A percentile compares a stretch with the other conserved stretches of the same genome.
Evolutionary conservation across 2,113 vertebrate species (phyloP).

Genomic region (Malurus melanocephalus): DNA sequence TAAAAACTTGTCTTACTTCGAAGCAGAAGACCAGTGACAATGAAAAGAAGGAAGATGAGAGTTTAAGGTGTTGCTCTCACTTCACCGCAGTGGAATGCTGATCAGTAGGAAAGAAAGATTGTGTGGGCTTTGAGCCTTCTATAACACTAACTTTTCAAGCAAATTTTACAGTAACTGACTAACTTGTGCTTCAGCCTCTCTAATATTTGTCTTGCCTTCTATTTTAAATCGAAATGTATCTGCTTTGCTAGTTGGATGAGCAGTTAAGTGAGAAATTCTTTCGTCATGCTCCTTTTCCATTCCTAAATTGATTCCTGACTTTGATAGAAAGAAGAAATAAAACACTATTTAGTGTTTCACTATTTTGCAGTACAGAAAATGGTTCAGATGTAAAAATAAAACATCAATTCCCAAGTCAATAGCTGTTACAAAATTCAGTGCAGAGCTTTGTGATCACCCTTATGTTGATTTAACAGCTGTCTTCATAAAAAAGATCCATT

Average conservation of each 20-base stretch:
- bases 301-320: neutral
- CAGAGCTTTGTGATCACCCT: neutral
- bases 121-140: neutral
- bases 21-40: neutral
- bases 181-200: neutral
- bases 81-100: neutral
- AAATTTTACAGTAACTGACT: neutral
- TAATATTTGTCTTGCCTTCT: neutral
- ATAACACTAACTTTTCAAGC: neutral
- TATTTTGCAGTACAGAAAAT: neutral
- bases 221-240: neutral
- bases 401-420: neutral
- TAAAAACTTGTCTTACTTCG: neutral
- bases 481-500: neutral
- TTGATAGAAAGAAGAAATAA: neutral
- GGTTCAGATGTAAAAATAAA: neutral
- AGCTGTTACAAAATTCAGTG: neutral
- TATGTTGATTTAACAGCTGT: neutral
- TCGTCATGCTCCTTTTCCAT: neutral
- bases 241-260: neutral
- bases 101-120: neutral
- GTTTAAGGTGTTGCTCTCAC: neutral
- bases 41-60: neutral
- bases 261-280: neutral
- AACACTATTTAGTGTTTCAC: neutral